Evolutionary conservation across 1,140 invertebrate genomes (phyloP).

Genomic region (Hyposmocoma kahamanoa): DNA sequence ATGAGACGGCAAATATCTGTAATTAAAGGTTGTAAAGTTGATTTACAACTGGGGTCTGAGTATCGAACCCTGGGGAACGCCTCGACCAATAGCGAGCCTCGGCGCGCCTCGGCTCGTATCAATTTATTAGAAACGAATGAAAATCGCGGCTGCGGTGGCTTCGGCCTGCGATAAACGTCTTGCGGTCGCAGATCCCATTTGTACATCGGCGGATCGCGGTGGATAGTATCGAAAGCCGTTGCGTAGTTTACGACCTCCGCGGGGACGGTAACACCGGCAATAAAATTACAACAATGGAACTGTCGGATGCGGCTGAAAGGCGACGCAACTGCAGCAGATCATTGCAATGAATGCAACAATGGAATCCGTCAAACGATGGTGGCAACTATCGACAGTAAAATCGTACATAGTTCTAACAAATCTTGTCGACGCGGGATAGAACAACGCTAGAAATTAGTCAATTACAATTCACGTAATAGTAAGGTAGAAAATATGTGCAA

Average conservation of each 20-base stretch:
- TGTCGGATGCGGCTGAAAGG: conserved; percentile 64
- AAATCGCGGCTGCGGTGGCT: conserved; percentile 64
- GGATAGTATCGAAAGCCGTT: conserved; percentile 55
- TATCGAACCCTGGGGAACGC: conserved; percentile 49
- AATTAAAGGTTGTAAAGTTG: conserved; percentile 73
- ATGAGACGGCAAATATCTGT: conserved; percentile 71
- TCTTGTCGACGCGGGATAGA: conserved; percentile 22
- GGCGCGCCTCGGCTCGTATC: conserved; percentile 48
- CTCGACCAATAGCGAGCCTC: conserved; percentile 53
- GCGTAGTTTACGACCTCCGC: conserved; percentile 58
- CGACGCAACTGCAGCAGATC: conserved; percentile 56
- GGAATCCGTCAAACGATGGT: conserved; percentile 59
- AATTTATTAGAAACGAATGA: conserved; percentile 71
- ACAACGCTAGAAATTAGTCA: too few species aligned
- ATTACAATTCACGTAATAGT: too few species aligned
- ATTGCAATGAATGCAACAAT: conserved; percentile 68
- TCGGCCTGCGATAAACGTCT: conserved; percentile 48
- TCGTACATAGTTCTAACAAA: conserved; percentile 32
- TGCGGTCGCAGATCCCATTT: conserved; percentile 63
- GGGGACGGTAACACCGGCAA: conserved; percentile 65
- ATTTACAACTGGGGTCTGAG: conserved; percentile 61
- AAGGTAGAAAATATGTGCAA: too few species aligned
- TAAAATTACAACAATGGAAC: conserved; percentile 71
- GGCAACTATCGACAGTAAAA: conserved; percentile 61
- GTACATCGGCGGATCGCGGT: conserved; percentile 37